Percentiles rank a stretch among this genome's conserved stretches.
These are phyloP conservation scores for Trachemys scripta DNA, from an alignment of 2,113 vertebrate species.

Conservation along the genomic window DNA sequence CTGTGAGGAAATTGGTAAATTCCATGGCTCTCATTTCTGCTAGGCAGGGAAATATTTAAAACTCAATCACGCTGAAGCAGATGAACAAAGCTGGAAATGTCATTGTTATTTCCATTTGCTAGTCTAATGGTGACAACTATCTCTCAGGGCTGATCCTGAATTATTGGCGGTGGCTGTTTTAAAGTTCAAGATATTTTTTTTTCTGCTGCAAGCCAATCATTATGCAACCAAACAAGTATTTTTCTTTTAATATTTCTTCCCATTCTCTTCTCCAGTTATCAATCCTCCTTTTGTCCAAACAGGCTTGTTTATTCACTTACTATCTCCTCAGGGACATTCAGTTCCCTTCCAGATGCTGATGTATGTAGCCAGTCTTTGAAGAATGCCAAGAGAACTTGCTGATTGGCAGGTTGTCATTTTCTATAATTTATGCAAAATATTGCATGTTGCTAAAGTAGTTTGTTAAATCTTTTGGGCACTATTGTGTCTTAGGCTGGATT, in stretches of 20 bases:
- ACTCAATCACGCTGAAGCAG: neutral
- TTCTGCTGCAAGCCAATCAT: neutral
- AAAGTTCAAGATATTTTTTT: neutral
- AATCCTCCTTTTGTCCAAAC: neutral
- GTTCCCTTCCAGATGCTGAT: neutral
- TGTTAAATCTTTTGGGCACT: neutral
- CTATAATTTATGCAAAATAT: neutral
- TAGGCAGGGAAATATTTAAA: neutral
- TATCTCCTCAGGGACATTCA: neutral
- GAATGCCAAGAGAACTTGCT: neutral
- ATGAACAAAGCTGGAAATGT: neutral
- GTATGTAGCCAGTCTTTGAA: neutral
- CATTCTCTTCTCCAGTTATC: neutral
- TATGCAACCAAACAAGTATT: neutral
- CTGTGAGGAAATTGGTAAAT: neutral
- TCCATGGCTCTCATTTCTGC: neutral
- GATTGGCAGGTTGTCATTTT: neutral
- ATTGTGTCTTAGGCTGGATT: neutral
- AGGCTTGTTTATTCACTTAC: neutral
- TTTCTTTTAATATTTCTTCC: neutral
- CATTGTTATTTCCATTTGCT: constrained; percentile 48
- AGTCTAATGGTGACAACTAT: neutral
- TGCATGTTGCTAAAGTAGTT: neutral
- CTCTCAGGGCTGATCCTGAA: neutral
- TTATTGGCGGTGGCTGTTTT: neutral